Conservation (phyloP, 2,888 invertebrate species). For the Diadegma fenestrale region DNA sequence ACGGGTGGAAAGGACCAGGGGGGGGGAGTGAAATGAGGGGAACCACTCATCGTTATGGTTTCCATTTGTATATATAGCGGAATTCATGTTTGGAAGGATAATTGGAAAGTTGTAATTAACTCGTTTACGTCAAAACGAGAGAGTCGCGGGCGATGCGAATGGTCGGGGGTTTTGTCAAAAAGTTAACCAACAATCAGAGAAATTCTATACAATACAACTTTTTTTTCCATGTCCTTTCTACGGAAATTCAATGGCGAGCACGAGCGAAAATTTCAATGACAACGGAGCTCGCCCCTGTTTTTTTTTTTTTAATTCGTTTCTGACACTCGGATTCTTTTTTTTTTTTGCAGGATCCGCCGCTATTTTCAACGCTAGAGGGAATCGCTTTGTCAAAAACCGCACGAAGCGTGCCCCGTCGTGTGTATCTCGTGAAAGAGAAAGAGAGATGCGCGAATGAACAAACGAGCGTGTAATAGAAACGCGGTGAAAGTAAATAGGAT, state of each 20-base stretch:
- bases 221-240: neutral
- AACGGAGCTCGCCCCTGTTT: conserved; percentile 10
- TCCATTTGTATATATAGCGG: conserved; percentile 9
- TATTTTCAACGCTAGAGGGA: conserved; percentile 33
- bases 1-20: neutral
- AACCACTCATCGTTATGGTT: conserved; percentile 29
- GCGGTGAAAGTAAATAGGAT: conserved; percentile 70
- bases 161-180: neutral
- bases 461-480: conserved; percentile 70
- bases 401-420: conserved; percentile 39
- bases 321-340: conserved; percentile 1
- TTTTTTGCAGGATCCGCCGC: neutral
- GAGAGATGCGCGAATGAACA: conserved; percentile 46
- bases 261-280: conserved; percentile 42
- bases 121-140: conserved; percentile 67
- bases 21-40: conserved; percentile 7
- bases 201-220: neutral
- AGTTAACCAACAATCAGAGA: neutral
- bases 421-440: neutral
- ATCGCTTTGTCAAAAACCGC: conserved; percentile 45
- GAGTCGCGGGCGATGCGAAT: neutral
- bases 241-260: neutral
- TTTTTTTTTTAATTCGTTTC: conserved; percentile 26
- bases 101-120: conserved; percentile 81
- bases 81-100: conserved; percentile 76